A percentile compares a stretch with the other conserved stretches of the same genome.
phyloP scores from a whole-genome alignment of 2,888 invertebrate species.

The Dichetophora obliterata region DNA sequence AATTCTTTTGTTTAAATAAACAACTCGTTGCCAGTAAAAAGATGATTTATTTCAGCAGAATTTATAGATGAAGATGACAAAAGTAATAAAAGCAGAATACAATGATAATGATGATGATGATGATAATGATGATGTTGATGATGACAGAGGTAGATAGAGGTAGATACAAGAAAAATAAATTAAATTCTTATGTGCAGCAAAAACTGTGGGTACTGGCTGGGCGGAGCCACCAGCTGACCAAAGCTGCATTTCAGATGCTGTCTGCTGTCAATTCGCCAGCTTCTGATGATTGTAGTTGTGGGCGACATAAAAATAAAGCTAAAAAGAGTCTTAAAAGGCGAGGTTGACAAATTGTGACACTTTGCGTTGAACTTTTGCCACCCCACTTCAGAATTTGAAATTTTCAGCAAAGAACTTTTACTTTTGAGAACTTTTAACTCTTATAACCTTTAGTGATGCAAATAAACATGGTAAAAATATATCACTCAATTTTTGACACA shows the following conservation, averaged over 20 bases:
- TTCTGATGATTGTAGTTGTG: not conserved
- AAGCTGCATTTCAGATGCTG: not conserved
- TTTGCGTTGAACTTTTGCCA: not conserved
- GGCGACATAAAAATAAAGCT: not conserved
- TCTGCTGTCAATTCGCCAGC: not conserved
- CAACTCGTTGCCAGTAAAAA: slow-evolving; percentile 12
- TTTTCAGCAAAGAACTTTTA: too few relatives aligned
- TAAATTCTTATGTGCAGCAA: too few relatives aligned
- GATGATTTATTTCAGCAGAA: slow-evolving; percentile 33
- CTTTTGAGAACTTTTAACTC: too few relatives aligned
- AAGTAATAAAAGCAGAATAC: slow-evolving; percentile 26
- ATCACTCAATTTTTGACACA: too few relatives aligned
- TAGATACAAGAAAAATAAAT: too few relatives aligned
- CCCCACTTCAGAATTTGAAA: too few relatives aligned
- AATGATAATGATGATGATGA: too few relatives aligned
- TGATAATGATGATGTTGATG: too few relatives aligned
- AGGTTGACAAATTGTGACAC: not conserved
- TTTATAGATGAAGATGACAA: slow-evolving; percentile 19
- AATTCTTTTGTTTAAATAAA: slow-evolving; percentile 36
- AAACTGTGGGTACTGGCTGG: not conserved
- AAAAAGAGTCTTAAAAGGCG: not conserved
- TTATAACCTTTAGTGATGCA: too few relatives aligned
- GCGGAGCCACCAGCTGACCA: not conserved
- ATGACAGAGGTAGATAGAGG: too few relatives aligned
- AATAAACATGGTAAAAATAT: too few relatives aligned